Percentiles rank a stretch among this genome's conserved stretches.
phyloP scores from a whole-genome alignment of 1,140 invertebrate species.

The Caenorhabditis remanei region DNA sequence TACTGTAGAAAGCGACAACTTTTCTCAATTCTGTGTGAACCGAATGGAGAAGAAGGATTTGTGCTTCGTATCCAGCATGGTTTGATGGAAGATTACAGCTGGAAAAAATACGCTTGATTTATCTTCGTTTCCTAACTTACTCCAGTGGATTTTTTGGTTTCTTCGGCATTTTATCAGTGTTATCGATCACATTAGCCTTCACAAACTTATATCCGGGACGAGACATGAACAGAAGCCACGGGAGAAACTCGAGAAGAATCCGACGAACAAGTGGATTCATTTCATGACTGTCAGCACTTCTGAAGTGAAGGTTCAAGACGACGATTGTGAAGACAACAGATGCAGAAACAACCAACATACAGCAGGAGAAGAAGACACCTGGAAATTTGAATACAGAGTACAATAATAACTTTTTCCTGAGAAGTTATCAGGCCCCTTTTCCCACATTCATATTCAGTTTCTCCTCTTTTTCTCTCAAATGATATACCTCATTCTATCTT shows the following conservation, averaged over 20 bases:
- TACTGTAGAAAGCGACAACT: slow-evolving; percentile 36
- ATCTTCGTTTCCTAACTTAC: not conserved
- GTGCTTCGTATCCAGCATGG: slow-evolving; percentile 62
- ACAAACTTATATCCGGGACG: slow-evolving; percentile 87
- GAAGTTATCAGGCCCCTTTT: no score
- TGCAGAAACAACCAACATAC: slow-evolving; percentile 99
- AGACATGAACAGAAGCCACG: slow-evolving; percentile 92
- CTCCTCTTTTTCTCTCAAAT: no score
- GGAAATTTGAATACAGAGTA: slow-evolving; percentile 71
- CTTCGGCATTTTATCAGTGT: slow-evolving; percentile 29
- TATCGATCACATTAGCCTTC: slow-evolving; percentile 55
- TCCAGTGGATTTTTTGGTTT: slow-evolving; percentile 57
- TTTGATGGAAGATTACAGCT: slow-evolving; percentile 59
- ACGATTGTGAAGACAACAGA: slow-evolving; percentile 98
- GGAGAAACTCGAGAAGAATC: slow-evolving; percentile 94
- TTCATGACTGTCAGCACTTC: slow-evolving; percentile 90
- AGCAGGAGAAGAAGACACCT: slow-evolving; percentile 99
- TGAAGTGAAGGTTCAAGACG: slow-evolving; percentile 98
- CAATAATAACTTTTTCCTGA: not conserved
- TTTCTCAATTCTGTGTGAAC: slow-evolving; percentile 57
- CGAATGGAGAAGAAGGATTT: slow-evolving; percentile 62
- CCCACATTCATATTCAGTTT: no score
- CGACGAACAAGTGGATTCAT: slow-evolving; percentile 95
- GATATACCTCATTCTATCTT: no score
- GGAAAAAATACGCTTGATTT: not conserved